A percentile compares a stretch with the other conserved stretches of the same genome.
Conservation (phyloP, 2,888 invertebrate genomes). For the Synergus gifuensis region DNA sequence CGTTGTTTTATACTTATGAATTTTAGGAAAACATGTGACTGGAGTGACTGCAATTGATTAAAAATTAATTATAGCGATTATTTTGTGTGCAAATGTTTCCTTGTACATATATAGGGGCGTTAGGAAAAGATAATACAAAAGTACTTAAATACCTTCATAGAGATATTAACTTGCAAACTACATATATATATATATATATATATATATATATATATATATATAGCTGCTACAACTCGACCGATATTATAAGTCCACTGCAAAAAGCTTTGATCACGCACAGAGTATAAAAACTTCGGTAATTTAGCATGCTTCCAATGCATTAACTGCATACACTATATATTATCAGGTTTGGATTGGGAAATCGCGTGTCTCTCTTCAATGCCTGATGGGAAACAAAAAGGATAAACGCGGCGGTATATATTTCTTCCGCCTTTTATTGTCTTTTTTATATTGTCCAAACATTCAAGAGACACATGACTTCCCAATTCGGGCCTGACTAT, state of each 20-base stretch:
- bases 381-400: too few species aligned
- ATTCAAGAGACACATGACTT: too few species aligned
- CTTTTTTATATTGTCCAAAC: too few species aligned
- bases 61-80: not conserved
- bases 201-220: not conserved
- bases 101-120: too few species aligned
- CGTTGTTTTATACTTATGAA: not conserved
- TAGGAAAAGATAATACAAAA: too few species aligned
- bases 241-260: not conserved
- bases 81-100: too few species aligned
- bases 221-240: not conserved
- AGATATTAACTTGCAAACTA: conserved; percentile 18
- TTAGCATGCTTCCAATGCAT: not conserved
- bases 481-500: too few species aligned
- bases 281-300: not conserved
- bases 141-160: not conserved
- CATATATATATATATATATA: not conserved
- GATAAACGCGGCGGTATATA: too few species aligned
- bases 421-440: too few species aligned
- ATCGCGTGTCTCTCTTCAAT: too few species aligned
- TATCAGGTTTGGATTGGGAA: too few species aligned
- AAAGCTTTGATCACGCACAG: conserved; percentile 16
- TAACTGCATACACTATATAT: conserved; percentile 1
- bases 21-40: not conserved
- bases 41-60: not conserved